Evolutionary conservation across 2,888 invertebrate species (phyloP).

Genomic region (Amphimallon solstitiale): DNA sequence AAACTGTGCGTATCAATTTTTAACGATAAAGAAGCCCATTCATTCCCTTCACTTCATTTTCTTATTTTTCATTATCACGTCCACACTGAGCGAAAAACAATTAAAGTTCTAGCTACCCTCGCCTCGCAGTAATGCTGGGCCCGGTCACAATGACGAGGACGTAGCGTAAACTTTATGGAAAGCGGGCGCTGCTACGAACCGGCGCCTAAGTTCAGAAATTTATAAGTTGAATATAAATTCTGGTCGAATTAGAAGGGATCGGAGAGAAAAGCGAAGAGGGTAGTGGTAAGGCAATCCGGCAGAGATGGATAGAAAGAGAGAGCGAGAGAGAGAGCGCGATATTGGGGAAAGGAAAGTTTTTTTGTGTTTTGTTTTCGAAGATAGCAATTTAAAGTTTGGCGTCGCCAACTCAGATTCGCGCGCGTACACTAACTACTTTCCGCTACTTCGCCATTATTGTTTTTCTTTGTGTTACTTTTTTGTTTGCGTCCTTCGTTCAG

Average conservation of each 20-base stretch:
- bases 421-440: conserved; percentile 7
- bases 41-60: no score
- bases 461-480: neutral
- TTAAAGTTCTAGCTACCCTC: no score
- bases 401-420: conserved; percentile 33
- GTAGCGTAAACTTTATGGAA: no score
- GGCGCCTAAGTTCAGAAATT: conserved; percentile 28
- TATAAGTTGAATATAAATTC: conserved; percentile 55
- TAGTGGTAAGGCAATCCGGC: neutral
- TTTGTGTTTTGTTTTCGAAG: conserved; percentile 30
- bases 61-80: no score
- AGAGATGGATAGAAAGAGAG: neutral
- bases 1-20: no score
- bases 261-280: neutral
- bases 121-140: no score
- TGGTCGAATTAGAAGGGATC: conserved; percentile 57
- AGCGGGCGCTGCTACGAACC: no score
- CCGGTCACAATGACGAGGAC: no score
- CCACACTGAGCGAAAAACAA: no score
- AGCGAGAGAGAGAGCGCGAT: neutral
- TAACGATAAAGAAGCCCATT: no score
- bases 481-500: conserved; percentile 19
- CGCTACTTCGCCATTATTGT: neutral
- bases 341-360: conserved; percentile 25
- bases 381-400: conserved; percentile 36